These are phyloP conservation scores for Pomatostomus ruficeps DNA, from an alignment of 2,113 vertebrate species.

Conservation along the genomic window DNA sequence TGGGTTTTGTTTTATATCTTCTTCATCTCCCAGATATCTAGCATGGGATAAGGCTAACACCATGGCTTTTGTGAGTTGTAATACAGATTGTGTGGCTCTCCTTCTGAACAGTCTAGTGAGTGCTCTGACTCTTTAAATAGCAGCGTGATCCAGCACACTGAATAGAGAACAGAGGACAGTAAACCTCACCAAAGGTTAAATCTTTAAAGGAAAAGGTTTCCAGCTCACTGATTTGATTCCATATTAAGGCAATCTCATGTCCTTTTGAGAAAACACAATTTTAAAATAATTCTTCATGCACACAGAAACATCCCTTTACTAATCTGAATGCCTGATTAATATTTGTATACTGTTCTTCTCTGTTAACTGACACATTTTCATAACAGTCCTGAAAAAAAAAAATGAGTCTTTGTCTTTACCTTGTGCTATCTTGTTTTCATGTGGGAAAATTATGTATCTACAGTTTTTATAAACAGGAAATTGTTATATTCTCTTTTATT, in stretches of 20 bases:
- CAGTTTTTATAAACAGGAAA: background rate
- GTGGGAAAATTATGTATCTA: background rate
- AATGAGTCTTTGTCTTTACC: background rate
- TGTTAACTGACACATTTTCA: background rate
- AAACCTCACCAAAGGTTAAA: background rate
- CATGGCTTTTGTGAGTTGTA: background rate
- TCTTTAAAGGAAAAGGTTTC: background rate
- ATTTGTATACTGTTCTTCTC: background rate
- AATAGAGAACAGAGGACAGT: background rate
- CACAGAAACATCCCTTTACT: background rate
- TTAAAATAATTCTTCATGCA: background rate
- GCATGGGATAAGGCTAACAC: background rate
- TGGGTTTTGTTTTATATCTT: background rate
- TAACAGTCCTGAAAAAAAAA: background rate
- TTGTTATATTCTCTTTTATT: background rate
- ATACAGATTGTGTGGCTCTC: background rate
- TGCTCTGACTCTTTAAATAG: background rate
- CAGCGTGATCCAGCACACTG: background rate
- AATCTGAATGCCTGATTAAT: background rate
- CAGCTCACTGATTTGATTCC: background rate
- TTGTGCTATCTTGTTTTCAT: background rate
- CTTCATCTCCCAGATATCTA: background rate
- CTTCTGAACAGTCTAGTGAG: background rate
- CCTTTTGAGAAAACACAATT: background rate
- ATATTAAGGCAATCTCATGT: background rate